Evolutionary conservation across 1,140 invertebrate genomes (phyloP).

Genomic region (Drosophila nasuta): DNA sequence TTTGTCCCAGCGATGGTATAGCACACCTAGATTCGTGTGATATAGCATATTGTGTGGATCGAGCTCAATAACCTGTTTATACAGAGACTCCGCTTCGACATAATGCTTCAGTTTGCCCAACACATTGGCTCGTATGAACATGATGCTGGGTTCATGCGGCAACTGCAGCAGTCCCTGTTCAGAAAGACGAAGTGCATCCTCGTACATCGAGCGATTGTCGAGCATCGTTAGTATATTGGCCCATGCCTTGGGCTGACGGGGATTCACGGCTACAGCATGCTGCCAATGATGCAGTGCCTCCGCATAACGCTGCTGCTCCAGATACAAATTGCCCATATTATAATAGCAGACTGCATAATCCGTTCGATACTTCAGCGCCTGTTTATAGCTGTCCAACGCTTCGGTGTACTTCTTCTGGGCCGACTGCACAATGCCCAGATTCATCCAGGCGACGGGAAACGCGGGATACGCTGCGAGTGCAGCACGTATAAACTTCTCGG

Average conservation of each 20-base stretch:
- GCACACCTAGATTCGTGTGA: slow-evolving; percentile 94
- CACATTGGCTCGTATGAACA: slow-evolving; percentile 95
- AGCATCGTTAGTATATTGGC: slow-evolving; percentile 95
- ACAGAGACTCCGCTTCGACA: slow-evolving; percentile 92
- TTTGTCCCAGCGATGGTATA: slow-evolving; percentile 97
- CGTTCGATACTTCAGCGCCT: slow-evolving; percentile 90
- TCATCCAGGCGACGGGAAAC: slow-evolving; percentile 99
- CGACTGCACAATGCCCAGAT: slow-evolving; percentile 96
- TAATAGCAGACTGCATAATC: slow-evolving; percentile 97
- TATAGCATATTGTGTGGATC: slow-evolving; percentile 90
- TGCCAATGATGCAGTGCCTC: slow-evolving; percentile 90
- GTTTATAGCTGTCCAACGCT: slow-evolving; percentile 92
- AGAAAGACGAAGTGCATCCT: slow-evolving; percentile 89
- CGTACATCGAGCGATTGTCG: slow-evolving; percentile 90
- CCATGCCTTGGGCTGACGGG: slow-evolving; percentile 94
- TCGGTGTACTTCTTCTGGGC: slow-evolving; percentile 89
- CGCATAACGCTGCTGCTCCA: slow-evolving; percentile 86
- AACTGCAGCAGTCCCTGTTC: slow-evolving; percentile 89
- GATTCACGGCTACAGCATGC: slow-evolving; percentile 91
- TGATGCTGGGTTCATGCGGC: slow-evolving; percentile 90
- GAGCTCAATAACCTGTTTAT: slow-evolving; percentile 90
- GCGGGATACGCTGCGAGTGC: slow-evolving; percentile 92
- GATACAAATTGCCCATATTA: slow-evolving; percentile 95
- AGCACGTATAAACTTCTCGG: slow-evolving; percentile 90
- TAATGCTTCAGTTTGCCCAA: slow-evolving; percentile 93